Percentiles rank a stretch among this genome's conserved stretches.
These are phyloP conservation scores for Lacerta agilis DNA, from an alignment of 2,797 vertebrate species.

Conservation along the genomic window DNA sequence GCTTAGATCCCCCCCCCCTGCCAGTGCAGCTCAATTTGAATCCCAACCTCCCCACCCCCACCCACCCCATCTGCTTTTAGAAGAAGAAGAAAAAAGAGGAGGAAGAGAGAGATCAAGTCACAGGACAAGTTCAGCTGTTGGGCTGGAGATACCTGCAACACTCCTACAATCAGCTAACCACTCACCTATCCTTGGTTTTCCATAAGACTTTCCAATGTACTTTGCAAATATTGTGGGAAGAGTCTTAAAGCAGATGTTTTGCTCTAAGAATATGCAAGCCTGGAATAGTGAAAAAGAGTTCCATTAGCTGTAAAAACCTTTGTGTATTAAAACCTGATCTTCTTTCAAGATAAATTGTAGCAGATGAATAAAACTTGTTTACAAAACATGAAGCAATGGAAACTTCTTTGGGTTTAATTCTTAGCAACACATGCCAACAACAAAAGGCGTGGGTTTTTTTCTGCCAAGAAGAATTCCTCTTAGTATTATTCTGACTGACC, in stretches of 20 bases:
- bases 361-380: constrained; percentile 67
- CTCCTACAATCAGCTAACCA: neutral
- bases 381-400: constrained; percentile 65
- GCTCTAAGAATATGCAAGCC: neutral
- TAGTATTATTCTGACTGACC: constrained; percentile 35
- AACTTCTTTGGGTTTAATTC: constrained; percentile 39
- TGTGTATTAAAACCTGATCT: constrained; percentile 66
- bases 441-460: neutral
- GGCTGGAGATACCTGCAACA: neutral
- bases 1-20: neutral
- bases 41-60: neutral
- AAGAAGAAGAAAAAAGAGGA: neutral
- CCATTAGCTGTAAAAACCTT: constrained; percentile 50
- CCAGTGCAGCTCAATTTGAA: neutral
- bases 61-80: neutral
- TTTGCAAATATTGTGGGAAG: neutral
- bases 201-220: neutral
- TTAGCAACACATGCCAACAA: constrained; percentile 2
- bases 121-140: too few relatives aligned
- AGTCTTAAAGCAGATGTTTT: neutral
- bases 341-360: constrained; percentile 52
- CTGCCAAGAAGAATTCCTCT: neutral
- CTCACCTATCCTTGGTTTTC: neutral
- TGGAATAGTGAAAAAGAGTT: constrained; percentile 7
- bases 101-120: neutral